Base-by-base conservation (phyloP, 1,140 invertebrate genomes). In the Nasonia giraulti region DNA sequence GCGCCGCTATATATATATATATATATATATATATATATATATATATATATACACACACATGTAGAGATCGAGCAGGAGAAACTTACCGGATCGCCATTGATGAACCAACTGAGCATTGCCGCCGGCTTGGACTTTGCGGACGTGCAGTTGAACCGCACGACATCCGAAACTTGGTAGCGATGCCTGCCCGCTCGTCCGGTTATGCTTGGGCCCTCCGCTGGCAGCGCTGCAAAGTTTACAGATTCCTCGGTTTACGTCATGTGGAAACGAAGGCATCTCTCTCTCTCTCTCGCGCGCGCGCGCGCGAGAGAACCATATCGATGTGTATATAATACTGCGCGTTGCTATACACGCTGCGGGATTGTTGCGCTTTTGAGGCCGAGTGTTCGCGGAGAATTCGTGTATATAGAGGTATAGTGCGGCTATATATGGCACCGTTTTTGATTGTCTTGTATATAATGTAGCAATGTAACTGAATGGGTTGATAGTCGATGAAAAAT, bases 51-150 rank as follows among this genome's bases (percentile, higher is more conserved):
- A 27, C 0, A 27, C 27, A 27, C 27, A 27, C 27, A 27, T 1
- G 27, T 27, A 27, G 27, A 27, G 27, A 27, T 27, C 27, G 27
- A 78, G 23, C 47, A 37, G 68, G 27, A 66, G 12, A 78, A 86
- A 91, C 92, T 92, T 93, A 95, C 96, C 84, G 94, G 94, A 78
- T 96, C 95, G 33, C 95, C 95, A 89, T 97, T 96, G 87, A 97
- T 95, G 90, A 95, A 96, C 96, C 96, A 97, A 27, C 93, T 93
- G 44, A 97, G 93, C 68, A 94, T 93, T n/a, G 96, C 95, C 12
- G 96, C 94, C 68, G 96, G 96, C 87, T 95, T 95, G 44, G 96
- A 96, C 85, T 94, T 93, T 2, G 94, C 94, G 17, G 95, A 96
- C 20, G 95, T 96, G 90, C 96, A 96, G 90, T 96, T 96, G 87